Percentiles rank a stretch among this genome's conserved stretches.
Evolutionary conservation across 2,888 invertebrate species (phyloP).

Genomic region (Ophraella communa): DNA sequence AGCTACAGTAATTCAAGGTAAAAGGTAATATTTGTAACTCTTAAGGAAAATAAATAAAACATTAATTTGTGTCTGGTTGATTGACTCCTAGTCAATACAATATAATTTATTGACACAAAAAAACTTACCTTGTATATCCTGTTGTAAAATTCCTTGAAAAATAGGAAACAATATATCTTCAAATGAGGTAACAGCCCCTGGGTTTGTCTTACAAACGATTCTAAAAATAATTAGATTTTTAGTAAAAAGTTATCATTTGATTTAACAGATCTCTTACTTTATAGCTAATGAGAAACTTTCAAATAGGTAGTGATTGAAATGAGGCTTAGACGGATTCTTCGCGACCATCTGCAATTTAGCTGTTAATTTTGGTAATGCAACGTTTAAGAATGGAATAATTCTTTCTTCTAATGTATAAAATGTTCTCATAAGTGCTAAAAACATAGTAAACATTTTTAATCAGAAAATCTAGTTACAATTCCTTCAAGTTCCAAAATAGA

Average conservation of each 20-base stretch:
- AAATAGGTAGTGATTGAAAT: constrained; percentile 98
- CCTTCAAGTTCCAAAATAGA: not conserved
- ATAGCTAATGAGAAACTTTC: constrained; percentile 91
- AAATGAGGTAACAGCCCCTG: constrained; percentile 82
- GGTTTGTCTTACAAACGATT: constrained; percentile 84
- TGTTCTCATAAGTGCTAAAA: constrained; percentile 86
- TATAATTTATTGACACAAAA: too few relatives aligned
- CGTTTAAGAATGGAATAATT: constrained; percentile 79
- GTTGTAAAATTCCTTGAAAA: constrained; percentile 92
- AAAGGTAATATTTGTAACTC: too few relatives aligned
- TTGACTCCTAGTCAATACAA: too few relatives aligned
- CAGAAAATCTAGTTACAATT: not conserved
- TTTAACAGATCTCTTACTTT: constrained; percentile 65
- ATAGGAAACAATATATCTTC: constrained; percentile 93
- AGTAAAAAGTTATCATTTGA: not conserved
- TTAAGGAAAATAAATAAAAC: too few relatives aligned
- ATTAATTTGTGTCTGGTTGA: too few relatives aligned
- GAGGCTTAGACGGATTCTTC: constrained; percentile 94
- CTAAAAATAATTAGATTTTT: constrained; percentile 56
- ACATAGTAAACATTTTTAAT: not conserved
- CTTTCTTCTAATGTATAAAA: constrained; percentile 82
- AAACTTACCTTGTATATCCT: constrained; percentile 83
- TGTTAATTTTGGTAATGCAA: constrained; percentile 84
- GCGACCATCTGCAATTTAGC: constrained; percentile 82
- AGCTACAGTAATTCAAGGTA: too few relatives aligned